These are phyloP conservation scores for Nezara viridula DNA, from an alignment of 2,888 invertebrate species.

Conservation along the genomic window DNA sequence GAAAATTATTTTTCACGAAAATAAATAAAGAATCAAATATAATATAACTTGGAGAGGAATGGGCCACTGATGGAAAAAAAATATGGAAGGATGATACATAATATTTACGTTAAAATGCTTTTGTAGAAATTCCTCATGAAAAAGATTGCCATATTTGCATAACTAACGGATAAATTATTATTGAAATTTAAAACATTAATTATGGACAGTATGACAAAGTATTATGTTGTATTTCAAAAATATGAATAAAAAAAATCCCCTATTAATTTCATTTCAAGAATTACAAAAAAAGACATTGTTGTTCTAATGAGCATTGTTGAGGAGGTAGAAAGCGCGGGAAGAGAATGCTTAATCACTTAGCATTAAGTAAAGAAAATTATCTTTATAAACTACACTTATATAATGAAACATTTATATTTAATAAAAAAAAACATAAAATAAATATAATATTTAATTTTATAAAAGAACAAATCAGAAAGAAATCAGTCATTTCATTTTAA, in stretches of 20 bases:
- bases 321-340: not conserved
- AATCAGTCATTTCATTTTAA: not conserved
- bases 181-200: not conserved
- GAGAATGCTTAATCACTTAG: not conserved
- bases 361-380: not conserved
- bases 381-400: not conserved
- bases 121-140: too few species aligned
- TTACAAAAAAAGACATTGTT: not conserved
- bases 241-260: not conserved
- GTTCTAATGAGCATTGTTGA: not conserved
- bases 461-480: not conserved
- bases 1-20: too few species aligned
- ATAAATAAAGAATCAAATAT: too few species aligned
- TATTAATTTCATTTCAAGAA: not conserved
- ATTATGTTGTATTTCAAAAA: not conserved
- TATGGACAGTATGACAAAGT: not conserved
- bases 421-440: not conserved
- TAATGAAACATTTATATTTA: not conserved
- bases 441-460: not conserved
- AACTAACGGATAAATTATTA: too few species aligned
- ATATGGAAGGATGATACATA: too few species aligned
- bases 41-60: too few species aligned
- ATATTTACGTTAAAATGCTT: too few species aligned
- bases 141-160: too few species aligned
- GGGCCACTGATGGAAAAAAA: too few species aligned